Conservation (phyloP, 2,888 invertebrate species). For the Aelia acuminata region DNA sequence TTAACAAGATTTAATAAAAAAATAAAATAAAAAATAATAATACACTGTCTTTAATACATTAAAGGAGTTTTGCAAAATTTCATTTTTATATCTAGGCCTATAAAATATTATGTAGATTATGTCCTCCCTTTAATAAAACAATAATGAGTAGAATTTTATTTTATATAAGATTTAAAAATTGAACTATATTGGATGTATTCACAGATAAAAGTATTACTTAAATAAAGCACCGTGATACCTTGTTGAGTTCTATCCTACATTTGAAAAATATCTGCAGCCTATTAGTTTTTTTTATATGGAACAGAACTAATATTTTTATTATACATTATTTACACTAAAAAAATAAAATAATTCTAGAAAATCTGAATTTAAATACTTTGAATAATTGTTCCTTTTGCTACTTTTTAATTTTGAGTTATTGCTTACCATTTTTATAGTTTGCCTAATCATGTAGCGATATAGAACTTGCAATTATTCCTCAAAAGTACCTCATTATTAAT, state of each 20-base stretch:
- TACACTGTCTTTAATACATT: not conserved
- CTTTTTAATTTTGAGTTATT: not conserved
- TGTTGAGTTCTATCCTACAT: slow-evolving; percentile 52
- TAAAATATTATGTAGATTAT: slow-evolving; percentile 12
- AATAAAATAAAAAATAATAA: slow-evolving; percentile 10
- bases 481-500: not conserved
- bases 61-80: slow-evolving; percentile 1
- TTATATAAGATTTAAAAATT: not conserved
- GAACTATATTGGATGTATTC: slow-evolving; percentile 21
- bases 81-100: slow-evolving; percentile 46
- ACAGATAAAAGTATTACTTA: slow-evolving; percentile 26
- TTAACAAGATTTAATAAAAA: no score
- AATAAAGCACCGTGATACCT: slow-evolving; percentile 55
- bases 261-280: slow-evolving; percentile 29
- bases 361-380: not conserved
- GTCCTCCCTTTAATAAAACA: not conserved
- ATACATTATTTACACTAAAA: slow-evolving; percentile 52
- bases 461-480: not conserved
- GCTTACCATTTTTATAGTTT: not conserved
- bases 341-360: slow-evolving; percentile 28
- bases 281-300: slow-evolving; percentile 15
- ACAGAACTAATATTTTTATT: slow-evolving; percentile 18
- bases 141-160: not conserved
- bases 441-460: not conserved
- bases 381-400: not conserved